phyloP scores from a whole-genome alignment of 1,140 invertebrate genomes.

The Drosophila persimilis region DNA sequence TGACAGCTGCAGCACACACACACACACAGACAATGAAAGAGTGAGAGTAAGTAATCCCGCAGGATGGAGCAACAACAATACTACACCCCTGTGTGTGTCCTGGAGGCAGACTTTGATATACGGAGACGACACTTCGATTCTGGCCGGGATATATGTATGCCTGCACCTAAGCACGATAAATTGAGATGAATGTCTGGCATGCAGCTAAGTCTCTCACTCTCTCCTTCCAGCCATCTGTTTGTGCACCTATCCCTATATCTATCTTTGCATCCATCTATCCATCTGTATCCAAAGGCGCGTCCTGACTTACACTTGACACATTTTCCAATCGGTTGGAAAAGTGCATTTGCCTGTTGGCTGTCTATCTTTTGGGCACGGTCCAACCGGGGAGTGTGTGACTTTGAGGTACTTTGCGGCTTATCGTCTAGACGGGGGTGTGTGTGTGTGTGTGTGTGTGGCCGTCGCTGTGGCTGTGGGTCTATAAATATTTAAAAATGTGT shows the following conservation, averaged over 20 bases:
- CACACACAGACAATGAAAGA: slow-evolving; percentile 1
- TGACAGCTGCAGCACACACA: slow-evolving; percentile 38
- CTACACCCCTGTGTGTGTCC: slow-evolving; percentile 2
- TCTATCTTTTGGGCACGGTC: slow-evolving; percentile 33
- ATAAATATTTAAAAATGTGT: slow-evolving; percentile 70
- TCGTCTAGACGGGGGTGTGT: slow-evolving; percentile 32
- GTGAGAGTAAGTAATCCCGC: slow-evolving; percentile 15
- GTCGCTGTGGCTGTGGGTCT: slow-evolving; percentile 20
- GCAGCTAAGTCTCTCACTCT: slow-evolving; percentile 38
- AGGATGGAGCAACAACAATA: slow-evolving; percentile 18
- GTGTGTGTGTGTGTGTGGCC: background rate
- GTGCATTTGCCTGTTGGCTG: slow-evolving; percentile 67
- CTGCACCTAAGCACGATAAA: slow-evolving; percentile 66
- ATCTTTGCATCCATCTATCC: slow-evolving; percentile 5
- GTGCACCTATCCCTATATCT: slow-evolving; percentile 26
- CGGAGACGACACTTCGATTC: slow-evolving; percentile 70
- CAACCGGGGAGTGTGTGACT: too few species aligned
- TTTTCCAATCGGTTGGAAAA: slow-evolving; percentile 24
- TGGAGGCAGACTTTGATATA: slow-evolving; percentile 55
- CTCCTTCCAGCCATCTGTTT: slow-evolving; percentile 27
- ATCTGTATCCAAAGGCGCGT: slow-evolving; percentile 33
- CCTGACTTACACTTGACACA: slow-evolving; percentile 39
- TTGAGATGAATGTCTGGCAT: slow-evolving; percentile 75
- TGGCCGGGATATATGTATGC: slow-evolving; percentile 39
- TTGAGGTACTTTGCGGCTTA: slow-evolving; percentile 8